Evolutionary conservation across 2,888 invertebrate genomes (phyloP).

Genomic region (Hedya salicella): DNA sequence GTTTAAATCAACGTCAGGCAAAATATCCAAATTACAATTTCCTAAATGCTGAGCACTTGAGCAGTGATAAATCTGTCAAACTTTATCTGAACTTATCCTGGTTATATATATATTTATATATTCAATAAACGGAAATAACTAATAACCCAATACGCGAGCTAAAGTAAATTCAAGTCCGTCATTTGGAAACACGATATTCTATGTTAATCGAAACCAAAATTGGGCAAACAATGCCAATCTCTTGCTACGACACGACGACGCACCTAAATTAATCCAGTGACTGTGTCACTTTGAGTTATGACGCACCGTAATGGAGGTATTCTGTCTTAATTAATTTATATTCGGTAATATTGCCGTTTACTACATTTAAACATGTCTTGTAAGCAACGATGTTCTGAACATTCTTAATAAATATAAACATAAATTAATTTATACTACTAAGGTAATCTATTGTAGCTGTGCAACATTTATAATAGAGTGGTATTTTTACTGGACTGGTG

Average conservation of each 20-base stretch:
- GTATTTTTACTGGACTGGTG: too few species aligned
- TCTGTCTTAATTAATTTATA: slow-evolving; percentile 36
- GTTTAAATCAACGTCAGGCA: too few species aligned
- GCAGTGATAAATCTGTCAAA: too few species aligned
- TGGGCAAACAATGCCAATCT: slow-evolving; percentile 23
- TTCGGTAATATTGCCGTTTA: slow-evolving; percentile 28
- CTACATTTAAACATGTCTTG: slow-evolving; percentile 17
- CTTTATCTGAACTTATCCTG: too few species aligned
- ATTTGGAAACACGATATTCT: slow-evolving; percentile 12
- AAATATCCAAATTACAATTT: too few species aligned
- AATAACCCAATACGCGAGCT: too few species aligned
- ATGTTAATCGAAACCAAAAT: slow-evolving; percentile 18
- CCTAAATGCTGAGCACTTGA: too few species aligned
- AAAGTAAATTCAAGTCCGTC: background rate
- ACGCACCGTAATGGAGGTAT: slow-evolving; percentile 32
- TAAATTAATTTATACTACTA: background rate
- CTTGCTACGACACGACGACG: slow-evolving; percentile 31
- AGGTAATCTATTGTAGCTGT: too few species aligned
- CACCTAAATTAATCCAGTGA: slow-evolving; percentile 33
- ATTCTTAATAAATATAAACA: background rate
- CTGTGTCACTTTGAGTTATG: slow-evolving; percentile 35
- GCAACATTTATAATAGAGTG: too few species aligned
- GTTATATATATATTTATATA: too few species aligned
- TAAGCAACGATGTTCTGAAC: background rate
- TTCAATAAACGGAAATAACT: too few species aligned